Percentiles rank a stretch among this genome's conserved stretches.
phyloP scores from a whole-genome alignment of 1,140 invertebrate genomes.

The Calliopsis andreniformis region DNA sequence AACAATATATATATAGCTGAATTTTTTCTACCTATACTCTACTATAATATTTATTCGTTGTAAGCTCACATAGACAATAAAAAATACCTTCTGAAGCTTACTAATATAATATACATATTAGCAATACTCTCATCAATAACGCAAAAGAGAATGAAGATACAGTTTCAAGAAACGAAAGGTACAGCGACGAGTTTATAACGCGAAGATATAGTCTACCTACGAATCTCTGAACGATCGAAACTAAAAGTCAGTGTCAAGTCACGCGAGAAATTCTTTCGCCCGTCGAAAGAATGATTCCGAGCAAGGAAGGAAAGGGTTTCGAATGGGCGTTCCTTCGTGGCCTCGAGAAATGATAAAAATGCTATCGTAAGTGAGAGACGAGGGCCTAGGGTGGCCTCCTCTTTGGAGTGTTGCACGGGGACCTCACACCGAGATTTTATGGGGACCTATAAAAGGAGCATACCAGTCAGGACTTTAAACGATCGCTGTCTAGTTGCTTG shows the following conservation, averaged over 20 bases:
- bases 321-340: constrained; percentile 10
- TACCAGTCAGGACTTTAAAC: constrained; percentile 46
- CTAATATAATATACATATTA: too few species aligned
- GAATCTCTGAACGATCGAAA: neutral
- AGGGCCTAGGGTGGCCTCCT: constrained; percentile 18
- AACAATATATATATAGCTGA: too few species aligned
- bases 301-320: neutral
- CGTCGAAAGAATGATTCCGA: constrained; percentile 10
- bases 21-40: too few species aligned
- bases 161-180: too few species aligned
- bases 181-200: too few species aligned
- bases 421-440: constrained; percentile 63
- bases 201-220: too few species aligned
- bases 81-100: too few species aligned
- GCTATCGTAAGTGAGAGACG: constrained; percentile 38
- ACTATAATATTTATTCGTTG: too few species aligned
- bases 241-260: neutral
- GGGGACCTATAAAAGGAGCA: constrained; percentile 58
- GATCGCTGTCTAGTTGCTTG: constrained; percentile 42
- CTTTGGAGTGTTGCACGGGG: constrained; percentile 29
- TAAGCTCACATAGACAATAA: too few species aligned
- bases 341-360: constrained; percentile 48
- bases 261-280: constrained; percentile 11
- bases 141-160: too few species aligned
- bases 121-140: too few species aligned